Evolutionary conservation across 2,113 vertebrate genomes (phyloP), one percentile per base, ranked within the genome.

Genomic region (Otus sunia): DNA sequence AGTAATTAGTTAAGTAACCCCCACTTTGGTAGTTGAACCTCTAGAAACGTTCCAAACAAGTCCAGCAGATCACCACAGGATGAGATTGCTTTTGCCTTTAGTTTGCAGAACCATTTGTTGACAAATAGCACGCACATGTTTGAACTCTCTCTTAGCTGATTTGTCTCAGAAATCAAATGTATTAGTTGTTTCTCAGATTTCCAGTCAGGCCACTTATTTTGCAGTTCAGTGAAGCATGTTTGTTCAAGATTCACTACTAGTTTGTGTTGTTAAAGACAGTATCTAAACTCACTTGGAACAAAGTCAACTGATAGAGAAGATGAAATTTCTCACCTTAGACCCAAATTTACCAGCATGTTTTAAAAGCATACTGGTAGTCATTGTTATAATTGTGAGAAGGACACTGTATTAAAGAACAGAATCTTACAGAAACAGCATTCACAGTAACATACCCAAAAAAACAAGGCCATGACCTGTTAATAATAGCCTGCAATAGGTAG

Each of bases 51-150:
- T 34, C 5, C 0, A 26, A 79, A n/a, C 41, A 72, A 53, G 26
- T 52, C 77, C 20, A 36, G 11, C 0, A 50, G 27, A 36, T 25
- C 15, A 47, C 29, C 16, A 15, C 25, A 49, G 43, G 66, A 43
- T 5, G 10, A 83, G 30, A 69, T 0, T 32, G 30, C 27, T 67
- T 82, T 68, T 72, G 60, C 34, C 41, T 77, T 71, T 32, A 12
- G 16, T 55, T 39, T 62, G 45, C 59, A 86, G 59, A 89, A 74
- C 41, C 7, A 29, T 25, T 60, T 74, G 39, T 6, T 74, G 52
- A 45, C 32, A 75, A 88, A 52, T 37, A 26, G 67, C 67, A 63
- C 1, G 1, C 32, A 19, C 27, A 32, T 0, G 0, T 19, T 6
- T 63, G 36, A 62, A 41, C 34, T 43, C 47, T 25, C 29, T 50